phyloP scores from a whole-genome alignment of 2,113 vertebrate species.

The Apistogramma diplotaenia region DNA sequence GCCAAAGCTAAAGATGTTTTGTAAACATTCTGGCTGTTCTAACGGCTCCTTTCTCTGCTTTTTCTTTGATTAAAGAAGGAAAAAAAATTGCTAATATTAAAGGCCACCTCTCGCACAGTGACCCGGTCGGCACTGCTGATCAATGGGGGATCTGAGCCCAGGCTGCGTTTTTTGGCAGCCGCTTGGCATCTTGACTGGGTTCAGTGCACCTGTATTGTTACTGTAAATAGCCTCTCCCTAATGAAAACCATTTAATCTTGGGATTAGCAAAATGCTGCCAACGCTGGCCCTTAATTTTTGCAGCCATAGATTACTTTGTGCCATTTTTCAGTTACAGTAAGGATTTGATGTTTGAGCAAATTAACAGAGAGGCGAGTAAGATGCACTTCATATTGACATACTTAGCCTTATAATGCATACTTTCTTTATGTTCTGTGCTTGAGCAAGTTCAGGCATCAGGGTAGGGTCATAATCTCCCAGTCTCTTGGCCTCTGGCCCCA shows the following conservation, averaged over 20 bases:
- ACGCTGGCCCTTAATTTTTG: constrained; percentile 41
- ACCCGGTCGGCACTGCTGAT: constrained; percentile 28
- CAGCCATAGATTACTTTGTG: constrained; percentile 48
- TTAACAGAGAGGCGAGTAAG: not conserved
- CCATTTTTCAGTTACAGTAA: constrained; percentile 2
- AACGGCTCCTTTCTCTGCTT: not conserved
- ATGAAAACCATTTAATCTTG: constrained; percentile 35
- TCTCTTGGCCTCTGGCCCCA: too few species aligned
- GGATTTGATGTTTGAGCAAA: not conserved
- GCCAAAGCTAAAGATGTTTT: not conserved
- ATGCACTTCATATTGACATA: not conserved
- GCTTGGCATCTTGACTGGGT: not conserved
- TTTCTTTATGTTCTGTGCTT: not conserved
- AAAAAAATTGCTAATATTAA: not conserved
- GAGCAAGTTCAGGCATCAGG: not conserved
- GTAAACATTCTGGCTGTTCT: not conserved
- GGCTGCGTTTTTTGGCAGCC: constrained; percentile 34
- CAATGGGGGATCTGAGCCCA: constrained; percentile 26
- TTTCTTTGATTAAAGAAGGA: constrained; percentile 1
- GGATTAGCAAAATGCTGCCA: constrained; percentile 35
- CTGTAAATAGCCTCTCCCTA: constrained; percentile 49
- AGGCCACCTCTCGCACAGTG: not conserved
- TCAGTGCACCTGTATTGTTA: constrained; percentile 26
- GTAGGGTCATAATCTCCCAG: too few species aligned
- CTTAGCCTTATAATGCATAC: not conserved